A percentile compares a stretch with the other conserved stretches of the same genome.
phyloP scores from a whole-genome alignment of 2,113 vertebrate species.

The Phoenicopterus ruber region DNA sequence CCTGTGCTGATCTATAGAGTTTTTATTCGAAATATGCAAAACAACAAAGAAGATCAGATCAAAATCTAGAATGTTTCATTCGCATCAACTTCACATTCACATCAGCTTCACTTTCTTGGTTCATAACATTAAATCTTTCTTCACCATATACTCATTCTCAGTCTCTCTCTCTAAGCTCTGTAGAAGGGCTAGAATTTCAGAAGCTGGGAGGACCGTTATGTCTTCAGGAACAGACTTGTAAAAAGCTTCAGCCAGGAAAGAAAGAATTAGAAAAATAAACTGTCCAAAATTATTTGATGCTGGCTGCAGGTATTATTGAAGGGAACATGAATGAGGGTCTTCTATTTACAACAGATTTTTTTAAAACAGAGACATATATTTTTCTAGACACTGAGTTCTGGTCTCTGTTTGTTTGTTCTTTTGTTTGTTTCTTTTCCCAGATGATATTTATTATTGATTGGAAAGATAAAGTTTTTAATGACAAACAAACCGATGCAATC shows the following conservation, averaged over 20 bases:
- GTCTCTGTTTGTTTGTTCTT: not conserved
- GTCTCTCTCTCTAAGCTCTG: not conserved
- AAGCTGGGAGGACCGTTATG: not conserved
- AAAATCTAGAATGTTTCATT: not conserved
- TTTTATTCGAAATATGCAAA: not conserved
- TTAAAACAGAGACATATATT: not conserved
- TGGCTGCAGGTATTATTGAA: not conserved
- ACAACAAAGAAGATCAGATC: not conserved
- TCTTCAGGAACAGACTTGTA: not conserved
- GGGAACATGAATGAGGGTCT: not conserved
- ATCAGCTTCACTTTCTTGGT: not conserved
- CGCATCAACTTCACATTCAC: not conserved
- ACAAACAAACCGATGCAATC: constrained; percentile 45
- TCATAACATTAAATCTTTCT: not conserved
- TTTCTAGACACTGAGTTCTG: not conserved
- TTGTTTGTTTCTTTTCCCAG: constrained; percentile 3
- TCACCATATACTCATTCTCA: not conserved
- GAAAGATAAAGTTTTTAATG: constrained; percentile 45
- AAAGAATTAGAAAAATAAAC: not conserved
- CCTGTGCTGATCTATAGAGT: not conserved
- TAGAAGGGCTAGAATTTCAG: not conserved
- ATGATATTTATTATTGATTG: constrained; percentile 62
- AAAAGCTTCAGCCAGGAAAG: not conserved
- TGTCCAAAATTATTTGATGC: not conserved
- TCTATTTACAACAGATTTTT: not conserved